phyloP scores from a whole-genome alignment of 2,113 vertebrate genomes.

The Dicentrarchus labrax region DNA sequence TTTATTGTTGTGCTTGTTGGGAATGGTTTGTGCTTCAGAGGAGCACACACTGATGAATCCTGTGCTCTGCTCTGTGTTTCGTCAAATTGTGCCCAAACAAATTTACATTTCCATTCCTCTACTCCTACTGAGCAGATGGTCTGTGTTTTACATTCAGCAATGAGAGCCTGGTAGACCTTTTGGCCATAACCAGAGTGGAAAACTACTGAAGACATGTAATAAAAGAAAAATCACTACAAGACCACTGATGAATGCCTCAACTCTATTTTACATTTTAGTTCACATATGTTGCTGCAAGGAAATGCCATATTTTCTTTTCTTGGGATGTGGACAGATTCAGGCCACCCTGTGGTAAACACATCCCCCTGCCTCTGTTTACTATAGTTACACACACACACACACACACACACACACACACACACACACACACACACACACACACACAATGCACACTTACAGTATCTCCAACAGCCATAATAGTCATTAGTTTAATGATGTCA shows the following conservation, averaged over 20 bases:
- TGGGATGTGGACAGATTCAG: slow-evolving; percentile 29
- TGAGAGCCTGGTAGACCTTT: slow-evolving; percentile 5
- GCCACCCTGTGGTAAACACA: slow-evolving; percentile 38
- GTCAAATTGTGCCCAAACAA: slow-evolving; percentile 51
- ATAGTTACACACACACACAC: slow-evolving; percentile 28
- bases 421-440: slow-evolving; percentile 3
- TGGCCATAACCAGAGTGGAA: slow-evolving; percentile 44
- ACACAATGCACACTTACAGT: slow-evolving; percentile 28
- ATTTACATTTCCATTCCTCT: slow-evolving; percentile 59
- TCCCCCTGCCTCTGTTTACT: slow-evolving; percentile 25
- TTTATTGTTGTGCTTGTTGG: slow-evolving; percentile 65
- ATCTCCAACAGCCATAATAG: slow-evolving; percentile 41
- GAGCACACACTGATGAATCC: slow-evolving; percentile 32
- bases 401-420: not conserved
- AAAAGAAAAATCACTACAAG: not conserved
- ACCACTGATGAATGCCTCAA: slow-evolving; percentile 17
- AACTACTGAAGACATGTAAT: slow-evolving; percentile 33
- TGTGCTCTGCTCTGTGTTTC: slow-evolving; percentile 36
- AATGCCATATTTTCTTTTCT: slow-evolving; percentile 16
- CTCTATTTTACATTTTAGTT: slow-evolving; percentile 23
- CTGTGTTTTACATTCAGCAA: slow-evolving; percentile 24
- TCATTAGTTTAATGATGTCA: slow-evolving; percentile 58
- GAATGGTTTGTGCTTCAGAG: slow-evolving; percentile 43
- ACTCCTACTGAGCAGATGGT: slow-evolving; percentile 25
- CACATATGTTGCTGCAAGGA: slow-evolving; percentile 21